Evolutionary conservation across 2,113 vertebrate genomes (phyloP), one percentile per base, ranked within the genome.

Genomic region (Tragelaphus scriptus): DNA sequence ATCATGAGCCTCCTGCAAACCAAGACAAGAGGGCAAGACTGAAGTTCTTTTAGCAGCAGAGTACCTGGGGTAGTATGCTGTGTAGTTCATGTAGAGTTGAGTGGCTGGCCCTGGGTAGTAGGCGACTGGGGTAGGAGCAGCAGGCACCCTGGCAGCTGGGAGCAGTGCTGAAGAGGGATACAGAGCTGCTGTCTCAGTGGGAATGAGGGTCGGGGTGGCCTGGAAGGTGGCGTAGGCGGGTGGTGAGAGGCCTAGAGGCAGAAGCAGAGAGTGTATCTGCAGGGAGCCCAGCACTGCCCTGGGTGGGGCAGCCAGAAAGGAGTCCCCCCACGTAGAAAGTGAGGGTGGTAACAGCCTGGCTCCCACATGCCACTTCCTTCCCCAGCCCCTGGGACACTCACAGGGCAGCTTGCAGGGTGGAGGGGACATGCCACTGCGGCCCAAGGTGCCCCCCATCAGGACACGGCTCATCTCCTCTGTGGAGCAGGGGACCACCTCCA

Each of bases 401-500:
- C 99, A 99, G 97, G 99, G 99, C 98, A 99, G 99, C 98, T 99
- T 99, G 99, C 99, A 99, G 98, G 99, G 99, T 11, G 99, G 99
- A 58, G 99, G 99, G 71, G 99, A 99, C 95, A 99, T 99, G 98
- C 99, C 99, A 96, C 99, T 99, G 98, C 99, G 99, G 98, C 99
- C 99, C 98, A 99, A 98, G 80, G 99, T 99, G 98, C 99, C 99
- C 98, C 99, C 99, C 99, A 99, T 99, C 99, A 99, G 99, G 98
- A 99, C 99, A 88, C 99, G 99, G 98, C 99, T 99, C 99, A 99
- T 99, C 98, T 99, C 99, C 98, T 99, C 99, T 88, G 99, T 99
- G 87, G 99, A 99, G 98, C 99, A 99, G 98, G 99, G 99, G 98
- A 99, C 99, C 97, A 99, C 99, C 98, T 99, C 99, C 53, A 99